Evolutionary conservation across 2,797 vertebrate species (phyloP).

Genomic region (Sebastes trivittatus): DNA sequence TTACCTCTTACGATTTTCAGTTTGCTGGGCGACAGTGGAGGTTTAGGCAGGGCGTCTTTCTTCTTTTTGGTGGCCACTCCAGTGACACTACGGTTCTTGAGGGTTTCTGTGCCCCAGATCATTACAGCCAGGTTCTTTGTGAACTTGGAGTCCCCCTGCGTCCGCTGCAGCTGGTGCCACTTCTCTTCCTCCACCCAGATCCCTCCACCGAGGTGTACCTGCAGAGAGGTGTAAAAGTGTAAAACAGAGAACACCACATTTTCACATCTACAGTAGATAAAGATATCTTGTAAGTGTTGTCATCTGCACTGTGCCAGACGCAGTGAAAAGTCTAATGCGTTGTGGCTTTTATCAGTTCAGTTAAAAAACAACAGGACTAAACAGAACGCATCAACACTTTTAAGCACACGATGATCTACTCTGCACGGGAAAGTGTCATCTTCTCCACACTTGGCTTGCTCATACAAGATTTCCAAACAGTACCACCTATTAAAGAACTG

Average conservation of each 20-base stretch:
- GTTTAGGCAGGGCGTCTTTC: constrained; percentile 97
- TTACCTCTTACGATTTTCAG: constrained; percentile 98
- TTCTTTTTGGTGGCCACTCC: constrained; percentile 99
- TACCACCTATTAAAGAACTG: background rate
- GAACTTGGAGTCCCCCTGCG: constrained; percentile 99
- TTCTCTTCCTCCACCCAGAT: constrained; percentile 99
- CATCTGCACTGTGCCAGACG: background rate
- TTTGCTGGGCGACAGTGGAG: constrained; percentile 97
- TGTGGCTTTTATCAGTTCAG: background rate
- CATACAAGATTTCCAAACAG: background rate
- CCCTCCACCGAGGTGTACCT: constrained; percentile 98
- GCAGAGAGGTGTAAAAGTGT: background rate
- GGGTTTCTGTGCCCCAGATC: constrained; percentile 99
- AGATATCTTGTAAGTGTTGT: background rate
- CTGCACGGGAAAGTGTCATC: background rate
- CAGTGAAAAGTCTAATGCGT: background rate
- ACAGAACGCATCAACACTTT: background rate
- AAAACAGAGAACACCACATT: background rate
- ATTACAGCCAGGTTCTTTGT: constrained; percentile 99
- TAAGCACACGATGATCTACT: background rate
- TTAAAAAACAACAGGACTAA: background rate
- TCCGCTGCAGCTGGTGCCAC: constrained; percentile 98
- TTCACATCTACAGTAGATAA: background rate
- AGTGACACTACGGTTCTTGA: constrained; percentile 98
- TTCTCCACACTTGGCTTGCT: background rate